Conservation (phyloP, 1,140 invertebrate genomes). For the Lutraria rhynchaena region DNA sequence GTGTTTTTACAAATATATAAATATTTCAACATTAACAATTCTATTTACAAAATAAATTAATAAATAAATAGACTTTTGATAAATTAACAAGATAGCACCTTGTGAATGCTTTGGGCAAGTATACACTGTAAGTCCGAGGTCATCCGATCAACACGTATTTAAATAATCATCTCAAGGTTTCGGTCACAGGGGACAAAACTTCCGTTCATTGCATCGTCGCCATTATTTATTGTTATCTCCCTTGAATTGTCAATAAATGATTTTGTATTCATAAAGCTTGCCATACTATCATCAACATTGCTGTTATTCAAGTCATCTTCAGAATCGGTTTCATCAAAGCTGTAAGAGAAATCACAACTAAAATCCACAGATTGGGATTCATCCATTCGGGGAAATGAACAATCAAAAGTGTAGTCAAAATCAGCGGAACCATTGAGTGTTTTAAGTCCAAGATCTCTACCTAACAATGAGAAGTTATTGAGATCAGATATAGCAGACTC, state of each 20-base stretch:
- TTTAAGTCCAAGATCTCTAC: constrained; percentile 1
- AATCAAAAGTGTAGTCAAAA: constrained; percentile 49
- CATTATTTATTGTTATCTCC: not conserved
- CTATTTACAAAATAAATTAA: too few species aligned
- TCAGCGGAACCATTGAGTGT: not conserved
- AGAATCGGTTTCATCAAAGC: constrained; percentile 35
- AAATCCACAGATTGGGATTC: constrained; percentile 28
- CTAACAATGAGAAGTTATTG: constrained; percentile 21
- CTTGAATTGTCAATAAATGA: not conserved
- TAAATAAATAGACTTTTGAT: too few species aligned
- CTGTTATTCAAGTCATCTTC: not conserved
- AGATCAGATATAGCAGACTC: constrained; percentile 46
- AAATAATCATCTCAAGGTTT: too few species aligned
- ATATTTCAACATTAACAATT: too few species aligned
- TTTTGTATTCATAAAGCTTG: constrained; percentile 29
- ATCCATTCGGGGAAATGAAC: constrained; percentile 47
- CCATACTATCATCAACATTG: constrained; percentile 26
- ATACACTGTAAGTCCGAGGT: too few species aligned
- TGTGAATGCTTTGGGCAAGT: too few species aligned
- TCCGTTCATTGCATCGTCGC: too few species aligned
- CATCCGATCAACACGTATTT: too few species aligned
- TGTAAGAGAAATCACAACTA: constrained; percentile 16
- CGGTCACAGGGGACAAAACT: too few species aligned
- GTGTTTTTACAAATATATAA: too few species aligned
- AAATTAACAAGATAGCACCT: too few species aligned